Evolutionary conservation across 2,888 invertebrate genomes (phyloP), one percentile per base, ranked within the genome.

Genomic region (Argyra leucocephala): DNA sequence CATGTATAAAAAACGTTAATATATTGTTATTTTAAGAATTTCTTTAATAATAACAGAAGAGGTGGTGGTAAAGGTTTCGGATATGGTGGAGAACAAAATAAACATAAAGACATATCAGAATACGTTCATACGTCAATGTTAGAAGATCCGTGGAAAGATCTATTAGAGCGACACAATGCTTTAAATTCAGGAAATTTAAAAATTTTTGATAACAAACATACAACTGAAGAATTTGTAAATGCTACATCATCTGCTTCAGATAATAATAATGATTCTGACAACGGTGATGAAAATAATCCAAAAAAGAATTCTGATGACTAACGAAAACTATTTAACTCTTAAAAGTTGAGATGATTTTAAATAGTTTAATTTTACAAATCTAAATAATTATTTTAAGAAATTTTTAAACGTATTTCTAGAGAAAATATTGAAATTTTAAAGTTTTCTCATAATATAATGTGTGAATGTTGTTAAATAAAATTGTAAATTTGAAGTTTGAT

Each of bases 71-170:
- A 58, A 9, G 37, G 22, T 22, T 65, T 64, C 63, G 62, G 36
- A 24, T 61, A 63, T 22, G 63, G 60, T 22, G 66, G 65, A 12
- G 65, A 6, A 15, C 15, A 48, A 1, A 48, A 48, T 48, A 48
- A 48, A 48, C 22, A 48, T 15, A 36, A 60, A 57, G 22, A 59
- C 7, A 37, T 26, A 22, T 48, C 48, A 21, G 57, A 65, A 2
- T 79, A 75, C 64, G 73, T 73, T 58, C 79, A 79, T 67, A 71
- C 69, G 1, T 75, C 77, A 1, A 79, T 79, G 77, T 67, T 78
- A 0, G 75, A 76, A 63, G 79, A 79, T 68, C 79, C 79, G 0
- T 79, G 79, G 79, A 69, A 67, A 0, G 74, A 76, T 1, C 66
- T 78, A 4, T 69, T 76, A 67, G 71, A 74, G 31, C 73, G 77